Conservation (phyloP, 2,888 invertebrate genomes). For the Dryobotodes eremita region DNA sequence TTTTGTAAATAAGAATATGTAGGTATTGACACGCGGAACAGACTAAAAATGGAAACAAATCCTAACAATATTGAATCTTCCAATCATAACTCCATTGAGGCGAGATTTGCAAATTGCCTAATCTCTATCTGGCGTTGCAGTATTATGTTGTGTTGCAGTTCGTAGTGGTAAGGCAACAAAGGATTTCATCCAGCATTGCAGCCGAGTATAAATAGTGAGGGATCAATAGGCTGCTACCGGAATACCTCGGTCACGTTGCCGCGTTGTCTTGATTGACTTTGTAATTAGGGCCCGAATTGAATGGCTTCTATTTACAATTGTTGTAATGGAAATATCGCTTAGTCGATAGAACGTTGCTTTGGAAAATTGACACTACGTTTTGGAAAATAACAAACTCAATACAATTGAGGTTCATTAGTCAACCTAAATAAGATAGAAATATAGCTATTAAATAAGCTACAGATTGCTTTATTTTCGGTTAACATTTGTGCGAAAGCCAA, state of each 20-base stretch:
- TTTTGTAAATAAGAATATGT: background rate
- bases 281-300: conserved; percentile 32
- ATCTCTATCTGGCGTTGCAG: background rate
- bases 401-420: no score
- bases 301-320: conserved; percentile 26
- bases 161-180: background rate
- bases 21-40: background rate
- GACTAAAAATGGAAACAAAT: background rate
- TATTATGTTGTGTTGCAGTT: background rate
- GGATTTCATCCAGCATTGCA: conserved; percentile 1
- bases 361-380: background rate
- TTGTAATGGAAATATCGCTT: background rate
- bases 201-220: conserved; percentile 31
- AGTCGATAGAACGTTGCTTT: background rate
- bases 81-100: background rate
- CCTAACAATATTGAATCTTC: background rate
- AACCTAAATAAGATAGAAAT: background rate
- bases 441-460: no score
- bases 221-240: conserved; percentile 42
- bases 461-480: background rate
- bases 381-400: background rate
- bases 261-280: conserved; percentile 43
- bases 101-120: background rate
- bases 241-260: conserved; percentile 37
- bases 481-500: background rate